A percentile compares a stretch with the other conserved stretches of the same genome.
phyloP scores from a whole-genome alignment of 2,113 vertebrate species.

The Pycnonotus jocosus region DNA sequence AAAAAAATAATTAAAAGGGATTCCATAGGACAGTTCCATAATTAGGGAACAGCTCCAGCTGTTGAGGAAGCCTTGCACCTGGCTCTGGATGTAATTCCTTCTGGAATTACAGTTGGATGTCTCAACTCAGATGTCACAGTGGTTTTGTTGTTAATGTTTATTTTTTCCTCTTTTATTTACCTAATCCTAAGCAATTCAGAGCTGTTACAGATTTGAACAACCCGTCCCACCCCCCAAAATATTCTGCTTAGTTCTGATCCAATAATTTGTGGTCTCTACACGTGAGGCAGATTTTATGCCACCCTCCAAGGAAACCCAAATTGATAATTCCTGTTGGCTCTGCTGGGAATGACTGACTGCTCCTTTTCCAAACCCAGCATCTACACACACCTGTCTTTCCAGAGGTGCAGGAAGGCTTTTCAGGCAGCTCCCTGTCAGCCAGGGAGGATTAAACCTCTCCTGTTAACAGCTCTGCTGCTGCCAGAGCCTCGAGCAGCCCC shows the following conservation, averaged over 20 bases:
- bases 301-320: neutral
- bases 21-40: neutral
- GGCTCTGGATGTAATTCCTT: neutral
- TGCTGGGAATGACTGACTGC: neutral
- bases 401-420: neutral
- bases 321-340: neutral
- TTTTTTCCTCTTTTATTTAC: neutral
- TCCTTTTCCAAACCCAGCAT: neutral
- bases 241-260: neutral
- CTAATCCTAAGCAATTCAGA: neutral
- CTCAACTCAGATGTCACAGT: neutral
- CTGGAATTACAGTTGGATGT: neutral
- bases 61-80: neutral
- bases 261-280: neutral
- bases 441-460: neutral
- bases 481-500: neutral
- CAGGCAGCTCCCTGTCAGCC: neutral
- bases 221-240: neutral
- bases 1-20: rapidly evolving
- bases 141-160: neutral
- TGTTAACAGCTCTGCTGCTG: neutral
- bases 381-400: neutral
- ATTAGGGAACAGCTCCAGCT: neutral
- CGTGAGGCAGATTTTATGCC: neutral
- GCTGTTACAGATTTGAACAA: neutral